Evolutionary conservation across 2,888 invertebrate genomes (phyloP).

Genomic region (Antheraea assamensis): DNA sequence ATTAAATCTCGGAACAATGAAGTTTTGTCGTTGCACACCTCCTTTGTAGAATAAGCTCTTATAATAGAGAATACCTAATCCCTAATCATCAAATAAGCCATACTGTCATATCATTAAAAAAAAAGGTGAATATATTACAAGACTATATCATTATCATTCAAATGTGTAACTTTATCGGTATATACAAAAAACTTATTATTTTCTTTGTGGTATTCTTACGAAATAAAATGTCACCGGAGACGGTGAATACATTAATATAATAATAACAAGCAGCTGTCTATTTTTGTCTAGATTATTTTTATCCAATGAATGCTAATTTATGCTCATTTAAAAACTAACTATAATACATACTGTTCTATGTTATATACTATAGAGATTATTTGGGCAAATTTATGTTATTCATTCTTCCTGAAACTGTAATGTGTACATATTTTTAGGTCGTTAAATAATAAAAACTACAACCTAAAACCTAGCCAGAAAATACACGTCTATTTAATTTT

Average conservation of each 20-base stretch:
- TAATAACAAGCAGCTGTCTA: background rate
- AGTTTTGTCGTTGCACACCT: no score
- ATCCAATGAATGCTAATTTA: background rate
- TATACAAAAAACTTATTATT: background rate
- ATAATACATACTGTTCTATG: background rate
- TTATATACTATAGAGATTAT: background rate
- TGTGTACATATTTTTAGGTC: no score
- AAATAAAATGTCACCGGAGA: background rate
- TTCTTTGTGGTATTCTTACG: background rate
- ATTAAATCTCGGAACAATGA: background rate
- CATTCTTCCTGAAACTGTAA: no score
- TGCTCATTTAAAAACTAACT: background rate
- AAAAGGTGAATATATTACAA: background rate
- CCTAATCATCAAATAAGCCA: no score
- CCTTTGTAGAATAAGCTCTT: no score
- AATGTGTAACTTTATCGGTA: background rate
- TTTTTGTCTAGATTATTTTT: background rate
- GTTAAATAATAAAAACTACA: no score
- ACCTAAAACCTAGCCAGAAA: no score
- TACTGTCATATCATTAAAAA: background rate
- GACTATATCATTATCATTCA: background rate
- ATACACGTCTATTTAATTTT: no score
- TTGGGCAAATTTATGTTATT: background rate
- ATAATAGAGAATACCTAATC: no score
- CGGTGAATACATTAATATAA: background rate